Evolutionary conservation across 2,113 vertebrate genomes (phyloP), one percentile per base, ranked within the genome.

Genomic region (Callorhinus ursinus): DNA sequence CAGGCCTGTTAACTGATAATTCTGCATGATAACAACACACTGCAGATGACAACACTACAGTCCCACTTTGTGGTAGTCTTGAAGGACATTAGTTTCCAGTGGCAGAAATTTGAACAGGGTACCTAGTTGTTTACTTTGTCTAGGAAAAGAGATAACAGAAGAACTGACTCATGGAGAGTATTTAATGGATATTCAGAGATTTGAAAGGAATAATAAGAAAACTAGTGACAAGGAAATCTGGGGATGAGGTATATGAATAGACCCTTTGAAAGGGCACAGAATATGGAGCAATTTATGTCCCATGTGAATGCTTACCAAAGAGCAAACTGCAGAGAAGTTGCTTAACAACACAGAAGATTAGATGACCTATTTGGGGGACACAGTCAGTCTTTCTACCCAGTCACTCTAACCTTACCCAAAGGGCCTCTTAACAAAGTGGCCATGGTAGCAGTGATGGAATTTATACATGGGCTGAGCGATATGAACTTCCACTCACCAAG

Each of bases 81-180:
- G 13, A 90, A 96, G 51, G 72, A 72, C 31, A 92, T 31, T 59
- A 21, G 18, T 53, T 90, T 26, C 28, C 39, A 92, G 18, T 53
- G 33, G 57, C 55, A 93, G 49, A 85, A 93, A 84, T 42, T 7
- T 46, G 13, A 93, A 49, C 39, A 87, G 19, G 15, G 28, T 36
- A 72, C 36, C 22, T 51, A 9, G 53, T 28, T 63, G 65, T 59
- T 95, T 39, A 51, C 86, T 92, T 92, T 49, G 19, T 39, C 69
- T 92, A 9, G 28, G 77, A 96, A 67, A 31, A 97, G 33, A 92
- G 82, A 36, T 36, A 18, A 93, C 12, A 95, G 28, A 95, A 65
- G 11, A 79, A 94, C 13, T 49, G 22, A 83, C 49, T 83, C 39
- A 39, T 9, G 10, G 42, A 74, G 6, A 88, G 14, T 89, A 53